phyloP scores from a whole-genome alignment of 2,113 vertebrate genomes.

The Arothron firmamentum region DNA sequence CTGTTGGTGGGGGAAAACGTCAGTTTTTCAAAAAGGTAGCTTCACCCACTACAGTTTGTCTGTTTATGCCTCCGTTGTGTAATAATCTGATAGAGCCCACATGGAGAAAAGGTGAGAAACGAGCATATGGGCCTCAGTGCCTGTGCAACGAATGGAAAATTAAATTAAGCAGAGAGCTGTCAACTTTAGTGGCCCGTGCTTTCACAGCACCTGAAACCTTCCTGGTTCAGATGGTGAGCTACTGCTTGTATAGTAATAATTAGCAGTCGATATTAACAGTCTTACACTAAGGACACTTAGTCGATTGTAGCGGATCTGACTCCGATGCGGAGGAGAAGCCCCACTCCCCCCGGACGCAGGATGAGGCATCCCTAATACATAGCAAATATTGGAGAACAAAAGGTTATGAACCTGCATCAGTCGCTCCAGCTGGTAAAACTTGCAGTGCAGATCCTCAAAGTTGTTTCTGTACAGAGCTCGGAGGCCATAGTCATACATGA shows the following conservation, averaged over 20 bases:
- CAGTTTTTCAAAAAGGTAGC: conserved; percentile 7
- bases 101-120: not conserved
- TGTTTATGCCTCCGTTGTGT: not conserved
- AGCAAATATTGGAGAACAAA: not conserved
- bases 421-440: conserved; percentile 95
- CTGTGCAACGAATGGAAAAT: conserved; percentile 13
- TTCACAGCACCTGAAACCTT: conserved; percentile 11
- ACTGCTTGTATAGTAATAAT: conserved; percentile 19
- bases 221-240: conserved; percentile 32
- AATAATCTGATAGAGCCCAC: not conserved
- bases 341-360: conserved; percentile 10
- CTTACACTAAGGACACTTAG: conserved; percentile 6
- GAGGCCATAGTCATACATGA: conserved; percentile 94
- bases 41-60: conserved; percentile 6
- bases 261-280: conserved; percentile 35
- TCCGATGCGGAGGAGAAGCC: conserved; percentile 22
- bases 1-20: conserved; percentile 63
- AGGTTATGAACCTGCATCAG: conserved; percentile 85
- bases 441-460: conserved; percentile 98
- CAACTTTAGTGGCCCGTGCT: conserved; percentile 12
- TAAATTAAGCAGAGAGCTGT: conserved; percentile 1
- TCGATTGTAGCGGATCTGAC: conserved; percentile 48
- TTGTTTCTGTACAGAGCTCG: conserved; percentile 95
- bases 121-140: not conserved
- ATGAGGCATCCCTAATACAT: not conserved